Evolutionary conservation across 2,113 vertebrate species (phyloP).

Genomic region (Ochotona curzoniae): DNA sequence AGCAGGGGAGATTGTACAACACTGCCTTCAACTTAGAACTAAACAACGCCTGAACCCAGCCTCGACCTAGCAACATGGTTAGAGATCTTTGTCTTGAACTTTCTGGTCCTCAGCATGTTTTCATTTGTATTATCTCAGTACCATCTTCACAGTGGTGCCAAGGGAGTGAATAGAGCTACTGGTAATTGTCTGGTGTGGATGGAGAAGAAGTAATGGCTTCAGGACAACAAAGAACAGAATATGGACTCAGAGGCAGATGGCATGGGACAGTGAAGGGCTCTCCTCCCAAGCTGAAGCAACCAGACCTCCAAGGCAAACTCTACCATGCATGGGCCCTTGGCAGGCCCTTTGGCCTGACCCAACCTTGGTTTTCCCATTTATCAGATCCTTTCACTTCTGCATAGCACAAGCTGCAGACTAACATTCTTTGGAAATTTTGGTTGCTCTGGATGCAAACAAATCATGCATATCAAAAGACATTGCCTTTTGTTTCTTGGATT

Average conservation of each 20-base stretch:
- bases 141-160: neutral
- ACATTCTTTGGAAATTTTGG: neutral
- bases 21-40: conserved; percentile 35
- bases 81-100: neutral
- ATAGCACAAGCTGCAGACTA: neutral
- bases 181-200: neutral
- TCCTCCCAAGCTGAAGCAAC: too few species aligned
- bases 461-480: neutral
- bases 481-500: neutral
- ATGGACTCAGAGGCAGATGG: neutral
- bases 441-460: neutral
- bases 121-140: neutral
- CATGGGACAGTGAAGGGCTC: neutral
- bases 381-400: neutral
- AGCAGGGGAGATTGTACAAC: neutral
- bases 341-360: neutral
- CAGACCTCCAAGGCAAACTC: too few species aligned
- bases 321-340: neutral
- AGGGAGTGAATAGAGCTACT: neutral
- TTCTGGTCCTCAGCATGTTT: neutral
- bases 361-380: neutral
- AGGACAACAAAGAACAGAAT: neutral
- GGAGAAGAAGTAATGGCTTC: neutral
- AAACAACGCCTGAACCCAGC: neutral
- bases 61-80: neutral